These are phyloP conservation scores for Engystomops pustulosus DNA, from an alignment of 2,113 vertebrate genomes.

Conservation along the genomic window DNA sequence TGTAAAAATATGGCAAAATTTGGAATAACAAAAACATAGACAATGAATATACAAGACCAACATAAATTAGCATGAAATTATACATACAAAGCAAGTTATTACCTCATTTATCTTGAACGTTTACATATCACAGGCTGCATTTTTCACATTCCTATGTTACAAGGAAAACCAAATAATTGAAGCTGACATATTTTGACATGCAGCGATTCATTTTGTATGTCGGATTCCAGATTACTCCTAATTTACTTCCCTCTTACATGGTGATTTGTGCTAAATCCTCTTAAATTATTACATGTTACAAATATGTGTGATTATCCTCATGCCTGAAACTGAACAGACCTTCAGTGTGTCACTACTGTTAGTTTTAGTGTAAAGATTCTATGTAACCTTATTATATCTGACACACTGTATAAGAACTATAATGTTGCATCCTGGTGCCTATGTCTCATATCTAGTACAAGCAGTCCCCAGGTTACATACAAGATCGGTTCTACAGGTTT, in stretches of 20 bases:
- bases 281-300: neutral
- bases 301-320: neutral
- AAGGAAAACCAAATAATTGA: neutral
- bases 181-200: slow-evolving; percentile 13
- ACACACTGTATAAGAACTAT: no score
- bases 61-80: neutral
- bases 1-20: neutral
- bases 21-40: neutral
- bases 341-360: neutral
- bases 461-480: no score
- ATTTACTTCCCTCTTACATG: slow-evolving; percentile 2
- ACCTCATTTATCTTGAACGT: neutral
- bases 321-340: neutral
- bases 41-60: neutral
- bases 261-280: neutral
- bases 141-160: neutral
- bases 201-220: neutral
- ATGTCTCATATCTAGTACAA: neutral
- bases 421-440: neutral
- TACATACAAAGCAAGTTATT: neutral
- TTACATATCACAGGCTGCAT: neutral
- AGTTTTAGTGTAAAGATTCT: no score
- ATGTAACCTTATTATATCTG: no score
- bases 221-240: neutral
- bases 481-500: no score